Conservation (phyloP, 2,113 vertebrate genomes). For the Rhabdomys dilectus region DNA sequence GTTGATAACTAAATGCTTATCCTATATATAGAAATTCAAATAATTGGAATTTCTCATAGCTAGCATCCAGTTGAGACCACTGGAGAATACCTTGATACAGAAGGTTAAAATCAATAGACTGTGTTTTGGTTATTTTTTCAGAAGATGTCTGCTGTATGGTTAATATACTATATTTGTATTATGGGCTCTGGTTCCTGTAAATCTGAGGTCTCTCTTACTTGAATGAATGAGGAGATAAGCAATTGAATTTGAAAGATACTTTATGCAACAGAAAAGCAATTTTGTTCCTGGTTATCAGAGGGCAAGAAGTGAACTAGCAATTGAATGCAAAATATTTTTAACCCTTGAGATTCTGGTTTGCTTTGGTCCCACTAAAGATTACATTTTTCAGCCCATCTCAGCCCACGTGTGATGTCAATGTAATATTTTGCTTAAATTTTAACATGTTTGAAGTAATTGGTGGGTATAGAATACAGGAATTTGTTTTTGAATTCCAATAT, state of each 20-base stretch:
- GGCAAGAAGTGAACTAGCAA: constrained; percentile 85
- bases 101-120: constrained; percentile 88
- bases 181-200: constrained; percentile 84
- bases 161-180: constrained; percentile 87
- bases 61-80: constrained; percentile 79
- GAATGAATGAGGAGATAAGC: constrained; percentile 89
- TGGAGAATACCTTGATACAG: constrained; percentile 85
- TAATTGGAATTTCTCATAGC: constrained; percentile 88
- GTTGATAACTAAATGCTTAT: constrained; percentile 89
- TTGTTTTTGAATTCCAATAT: not conserved
- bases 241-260: constrained; percentile 91
- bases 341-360: constrained; percentile 69
- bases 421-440: not conserved
- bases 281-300: constrained; percentile 89
- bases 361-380: not conserved
- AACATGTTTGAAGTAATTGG: not conserved
- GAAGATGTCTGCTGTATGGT: constrained; percentile 83
- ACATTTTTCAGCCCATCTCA: not conserved
- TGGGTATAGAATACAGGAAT: not conserved
- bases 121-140: constrained; percentile 87
- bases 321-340: constrained; percentile 86
- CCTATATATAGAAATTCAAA: constrained; percentile 84
- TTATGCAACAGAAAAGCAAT: constrained; percentile 91
- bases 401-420: not conserved
- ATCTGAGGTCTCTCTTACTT: constrained; percentile 86